Conservation (phyloP, 2,797 vertebrate species). For the Glyptemys insculpta region DNA sequence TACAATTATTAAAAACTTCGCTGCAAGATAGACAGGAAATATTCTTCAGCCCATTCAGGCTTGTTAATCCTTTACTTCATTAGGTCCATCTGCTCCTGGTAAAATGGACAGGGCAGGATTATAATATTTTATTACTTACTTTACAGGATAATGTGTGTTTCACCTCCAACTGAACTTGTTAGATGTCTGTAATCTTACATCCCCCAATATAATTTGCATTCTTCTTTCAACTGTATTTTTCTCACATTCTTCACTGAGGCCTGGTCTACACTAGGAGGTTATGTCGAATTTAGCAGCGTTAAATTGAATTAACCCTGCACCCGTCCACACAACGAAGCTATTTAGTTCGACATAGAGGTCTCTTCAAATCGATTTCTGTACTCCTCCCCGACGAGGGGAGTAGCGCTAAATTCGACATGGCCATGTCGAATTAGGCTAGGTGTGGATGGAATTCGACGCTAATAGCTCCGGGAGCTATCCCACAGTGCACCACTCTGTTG, state of each 20-base stretch:
- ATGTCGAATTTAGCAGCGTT: no score
- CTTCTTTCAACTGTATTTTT: neutral
- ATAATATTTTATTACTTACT: neutral
- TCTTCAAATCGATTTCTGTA: no score
- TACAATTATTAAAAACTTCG: neutral
- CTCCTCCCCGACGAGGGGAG: no score
- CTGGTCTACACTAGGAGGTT: no score
- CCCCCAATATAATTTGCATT: neutral
- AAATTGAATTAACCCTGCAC: no score
- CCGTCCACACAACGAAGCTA: no score
- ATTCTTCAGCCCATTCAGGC: neutral
- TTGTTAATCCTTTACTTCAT: neutral
- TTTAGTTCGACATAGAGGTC: no score
- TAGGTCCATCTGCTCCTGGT: neutral
- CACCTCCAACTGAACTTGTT: accelerated
- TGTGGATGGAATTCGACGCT: no score
- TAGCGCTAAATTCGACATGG: no score
- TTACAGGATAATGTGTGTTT: neutral
- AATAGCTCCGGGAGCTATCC: no score
- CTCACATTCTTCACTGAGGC: neutral
- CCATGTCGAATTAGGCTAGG: no score
- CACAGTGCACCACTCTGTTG: no score
- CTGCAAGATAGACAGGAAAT: neutral
- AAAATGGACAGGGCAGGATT: neutral
- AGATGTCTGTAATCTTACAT: neutral